Evolutionary conservation across 2,888 invertebrate species (phyloP).

Genomic region (Helicoverpa assulta): DNA sequence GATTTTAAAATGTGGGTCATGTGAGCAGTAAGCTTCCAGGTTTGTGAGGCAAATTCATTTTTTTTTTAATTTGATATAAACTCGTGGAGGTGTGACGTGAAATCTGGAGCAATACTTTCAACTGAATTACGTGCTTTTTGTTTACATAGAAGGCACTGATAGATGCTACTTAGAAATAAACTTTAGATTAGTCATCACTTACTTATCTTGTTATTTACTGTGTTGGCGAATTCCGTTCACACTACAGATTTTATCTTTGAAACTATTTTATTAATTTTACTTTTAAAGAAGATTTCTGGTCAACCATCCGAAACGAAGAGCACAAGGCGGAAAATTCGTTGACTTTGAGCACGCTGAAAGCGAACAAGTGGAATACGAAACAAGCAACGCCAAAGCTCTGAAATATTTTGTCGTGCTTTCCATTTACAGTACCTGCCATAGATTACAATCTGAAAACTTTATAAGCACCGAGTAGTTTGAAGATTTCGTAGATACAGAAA

Average conservation of each 20-base stretch:
- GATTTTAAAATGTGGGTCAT: constrained; percentile 54
- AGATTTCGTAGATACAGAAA: constrained; percentile 48
- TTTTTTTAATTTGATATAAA: constrained; percentile 49
- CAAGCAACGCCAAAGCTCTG: not conserved
- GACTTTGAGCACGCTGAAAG: constrained; percentile 18
- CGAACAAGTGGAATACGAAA: constrained; percentile 25
- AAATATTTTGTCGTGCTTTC: constrained; percentile 34
- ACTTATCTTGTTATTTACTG: too few relatives aligned
- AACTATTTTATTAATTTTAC: constrained; percentile 7
- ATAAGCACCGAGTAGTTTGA: constrained; percentile 44
- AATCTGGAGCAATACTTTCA: constrained; percentile 36
- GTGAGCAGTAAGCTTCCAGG: constrained; percentile 16
- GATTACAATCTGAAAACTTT: constrained; percentile 50
- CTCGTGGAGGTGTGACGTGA: constrained; percentile 22
- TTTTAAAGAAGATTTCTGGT: constrained; percentile 21
- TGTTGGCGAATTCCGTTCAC: not conserved
- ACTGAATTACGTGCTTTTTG: constrained; percentile 24
- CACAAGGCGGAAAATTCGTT: constrained; percentile 23
- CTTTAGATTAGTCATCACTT: not conserved
- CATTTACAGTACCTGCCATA: constrained; percentile 41
- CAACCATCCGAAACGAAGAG: constrained; percentile 32
- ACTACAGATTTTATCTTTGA: not conserved
- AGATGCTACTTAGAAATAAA: constrained; percentile 5
- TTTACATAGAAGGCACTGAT: constrained; percentile 3
- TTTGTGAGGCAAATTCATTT: constrained; percentile 27